phyloP scores from a whole-genome alignment of 2,888 invertebrate species.

The Cephus pulcher region DNA sequence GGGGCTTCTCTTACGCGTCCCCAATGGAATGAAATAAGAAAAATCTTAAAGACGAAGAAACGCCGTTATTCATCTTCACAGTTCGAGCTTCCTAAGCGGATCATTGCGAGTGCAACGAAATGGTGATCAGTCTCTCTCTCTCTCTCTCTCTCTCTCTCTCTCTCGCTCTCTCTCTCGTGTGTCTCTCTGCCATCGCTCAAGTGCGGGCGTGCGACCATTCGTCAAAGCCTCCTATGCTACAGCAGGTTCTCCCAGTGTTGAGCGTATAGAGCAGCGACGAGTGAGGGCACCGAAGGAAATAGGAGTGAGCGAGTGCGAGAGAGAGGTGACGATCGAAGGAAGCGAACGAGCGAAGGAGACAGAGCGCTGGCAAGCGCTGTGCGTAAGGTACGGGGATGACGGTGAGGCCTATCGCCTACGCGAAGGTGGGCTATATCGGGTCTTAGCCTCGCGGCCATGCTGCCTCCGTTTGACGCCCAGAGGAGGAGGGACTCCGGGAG shows the following conservation, averaged over 20 bases:
- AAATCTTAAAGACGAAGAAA: neutral
- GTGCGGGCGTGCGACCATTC: slow-evolving; percentile 21
- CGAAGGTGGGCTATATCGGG: slow-evolving; percentile 26
- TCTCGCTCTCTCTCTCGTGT: neutral
- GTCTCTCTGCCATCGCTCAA: slow-evolving; percentile 11
- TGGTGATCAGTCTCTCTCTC: slow-evolving; percentile 22
- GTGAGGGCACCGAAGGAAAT: neutral
- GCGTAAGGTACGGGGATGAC: neutral
- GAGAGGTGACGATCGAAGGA: neutral
- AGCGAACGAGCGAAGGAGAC: slow-evolving; percentile 10
- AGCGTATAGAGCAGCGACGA: slow-evolving; percentile 22
- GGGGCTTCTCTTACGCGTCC: neutral
- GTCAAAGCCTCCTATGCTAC: slow-evolving; percentile 20
- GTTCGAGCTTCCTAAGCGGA: slow-evolving; percentile 1
- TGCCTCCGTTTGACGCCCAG: slow-evolving; percentile 45
- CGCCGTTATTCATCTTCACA: slow-evolving; percentile 8
- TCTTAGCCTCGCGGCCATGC: slow-evolving; percentile 48
- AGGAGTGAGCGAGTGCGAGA: slow-evolving; percentile 1
- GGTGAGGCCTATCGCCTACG: slow-evolving; percentile 1
- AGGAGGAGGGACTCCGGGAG: slow-evolving; percentile 32
- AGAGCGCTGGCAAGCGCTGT: slow-evolving; percentile 17
- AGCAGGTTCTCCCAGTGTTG: slow-evolving; percentile 15
- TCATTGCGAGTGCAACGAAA: slow-evolving; percentile 16
- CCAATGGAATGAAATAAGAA: slow-evolving; percentile 6
- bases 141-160: slow-evolving; percentile 1